Evolutionary conservation across 2,797 vertebrate genomes (phyloP), one percentile per base, ranked within the genome.

Genomic region (Paratrypauchen microcephalus): DNA sequence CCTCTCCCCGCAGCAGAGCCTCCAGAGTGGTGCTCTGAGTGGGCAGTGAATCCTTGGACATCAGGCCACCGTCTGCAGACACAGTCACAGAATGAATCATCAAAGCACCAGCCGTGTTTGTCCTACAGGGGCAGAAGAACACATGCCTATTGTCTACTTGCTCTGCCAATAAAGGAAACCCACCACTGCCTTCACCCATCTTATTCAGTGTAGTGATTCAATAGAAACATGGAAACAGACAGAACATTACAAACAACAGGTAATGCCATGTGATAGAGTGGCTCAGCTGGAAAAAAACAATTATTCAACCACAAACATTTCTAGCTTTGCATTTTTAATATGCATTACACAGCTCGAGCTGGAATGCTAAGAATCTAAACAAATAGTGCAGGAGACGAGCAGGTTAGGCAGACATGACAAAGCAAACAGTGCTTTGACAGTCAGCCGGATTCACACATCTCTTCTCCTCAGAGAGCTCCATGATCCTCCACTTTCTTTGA

Each of bases 11-110:
- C 48, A 99, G 93, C 90, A 99, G 91, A 75, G 97, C 97, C 91
- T 98, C 97, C 81, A 99, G 88, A 0, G 97, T 97, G 80, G 97
- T 98, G 80, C 96, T 94, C 89, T 98, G 97, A 16, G 94, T 93
- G 70, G 95, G 94, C 88, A 97, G 90, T 0, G 93, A 84, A 65
- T 98, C 96, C 89, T 95, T 97, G 85, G 96, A 91, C 75, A 96
- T 93, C 79, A 96, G 91, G 76, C 96, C 93, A 41, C 94, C 92
- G 12, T 97, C 97, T 98, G 89, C 39, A 26, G 24, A 76, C n/a
- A 70, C 48, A 65, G 26, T 16, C 19, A 39, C 6, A 6, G 16
- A 56, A 74, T 61, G 16, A 76, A 63, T 78, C 60, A 77, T 61
- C 23, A 45, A 54, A 75, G 45, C 16, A 71, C 28, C 28, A 52